phyloP scores from a whole-genome alignment of 2,113 vertebrate species.

The Ploceus nigricollis region DNA sequence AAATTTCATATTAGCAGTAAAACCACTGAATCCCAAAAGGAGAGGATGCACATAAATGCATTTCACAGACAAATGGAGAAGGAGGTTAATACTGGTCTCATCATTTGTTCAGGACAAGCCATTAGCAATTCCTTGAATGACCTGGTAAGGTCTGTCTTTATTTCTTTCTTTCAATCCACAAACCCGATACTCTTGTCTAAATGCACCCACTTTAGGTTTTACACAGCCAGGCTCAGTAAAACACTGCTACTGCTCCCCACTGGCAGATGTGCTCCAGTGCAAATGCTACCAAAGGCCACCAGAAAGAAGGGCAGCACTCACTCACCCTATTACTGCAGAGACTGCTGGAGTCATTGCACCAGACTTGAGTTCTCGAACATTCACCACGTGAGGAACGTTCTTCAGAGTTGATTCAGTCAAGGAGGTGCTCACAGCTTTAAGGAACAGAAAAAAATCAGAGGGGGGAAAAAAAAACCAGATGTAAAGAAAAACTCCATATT shows the following conservation, averaged over 20 bases:
- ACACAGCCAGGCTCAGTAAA: not conserved
- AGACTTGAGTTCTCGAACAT: conserved; percentile 85
- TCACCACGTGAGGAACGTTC: conserved; percentile 89
- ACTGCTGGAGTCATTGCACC: conserved; percentile 60
- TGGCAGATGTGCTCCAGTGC: not conserved
- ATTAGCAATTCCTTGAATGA: not conserved
- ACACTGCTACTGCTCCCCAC: conserved; percentile 7
- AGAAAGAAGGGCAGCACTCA: not conserved
- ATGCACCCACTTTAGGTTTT: not conserved
- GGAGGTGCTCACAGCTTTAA: conserved; percentile 70
- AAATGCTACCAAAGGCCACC: not conserved
- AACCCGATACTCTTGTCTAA: not conserved
- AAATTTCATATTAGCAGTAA: not conserved
- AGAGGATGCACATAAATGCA: not conserved
- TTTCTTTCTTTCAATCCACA: not conserved
- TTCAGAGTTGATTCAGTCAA: conserved; percentile 90
- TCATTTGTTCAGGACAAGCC: not conserved
- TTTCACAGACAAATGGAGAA: conserved; percentile 4
- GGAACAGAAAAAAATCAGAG: not conserved
- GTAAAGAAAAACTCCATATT: not conserved
- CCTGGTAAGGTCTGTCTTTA: not conserved
- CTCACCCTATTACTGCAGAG: conserved; percentile 78
- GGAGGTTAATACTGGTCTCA: not conserved
- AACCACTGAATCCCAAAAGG: not conserved
- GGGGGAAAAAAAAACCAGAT: not conserved